These are phyloP conservation scores for Xenops minutus DNA, from an alignment of 2,797 vertebrate genomes.

Conservation along the genomic window DNA sequence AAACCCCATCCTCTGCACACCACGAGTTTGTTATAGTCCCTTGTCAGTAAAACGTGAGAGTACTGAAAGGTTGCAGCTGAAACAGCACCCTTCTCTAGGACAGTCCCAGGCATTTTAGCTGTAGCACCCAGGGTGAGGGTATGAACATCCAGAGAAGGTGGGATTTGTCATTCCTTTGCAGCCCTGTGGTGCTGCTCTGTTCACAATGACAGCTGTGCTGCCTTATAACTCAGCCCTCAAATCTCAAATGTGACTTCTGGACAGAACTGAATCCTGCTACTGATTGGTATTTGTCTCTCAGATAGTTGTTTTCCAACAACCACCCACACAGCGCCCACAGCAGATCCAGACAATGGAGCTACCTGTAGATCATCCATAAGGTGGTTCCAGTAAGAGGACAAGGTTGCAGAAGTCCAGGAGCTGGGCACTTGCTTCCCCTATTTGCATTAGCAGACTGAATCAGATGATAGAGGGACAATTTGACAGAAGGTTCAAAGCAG, in stretches of 20 bases:
- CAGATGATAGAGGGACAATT: not conserved
- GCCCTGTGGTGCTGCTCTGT: accelerated
- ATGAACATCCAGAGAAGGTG: not conserved
- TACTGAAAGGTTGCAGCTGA: not conserved
- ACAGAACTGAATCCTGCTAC: not conserved
- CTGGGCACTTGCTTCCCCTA: too few species aligned
- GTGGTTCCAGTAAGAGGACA: not conserved
- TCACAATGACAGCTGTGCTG: not conserved
- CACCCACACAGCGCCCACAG: accelerated
- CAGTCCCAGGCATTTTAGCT: not conserved
- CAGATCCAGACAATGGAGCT: not conserved
- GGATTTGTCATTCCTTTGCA: not conserved
- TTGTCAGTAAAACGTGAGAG: not conserved
- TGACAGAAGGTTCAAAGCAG: not conserved
- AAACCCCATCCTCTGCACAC: not conserved
- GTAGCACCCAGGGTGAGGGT: not conserved
- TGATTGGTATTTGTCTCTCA: not conserved
- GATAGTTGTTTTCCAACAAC: not conserved
- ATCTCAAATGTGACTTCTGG: not conserved
- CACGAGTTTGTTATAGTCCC: not conserved
- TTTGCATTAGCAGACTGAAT: not conserved
- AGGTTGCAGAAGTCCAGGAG: not conserved
- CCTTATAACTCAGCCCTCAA: not conserved
- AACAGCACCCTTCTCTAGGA: not conserved
- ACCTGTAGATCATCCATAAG: accelerated